Evolutionary conservation across 2,888 invertebrate genomes (phyloP).

Genomic region (Drosophila limbata): DNA sequence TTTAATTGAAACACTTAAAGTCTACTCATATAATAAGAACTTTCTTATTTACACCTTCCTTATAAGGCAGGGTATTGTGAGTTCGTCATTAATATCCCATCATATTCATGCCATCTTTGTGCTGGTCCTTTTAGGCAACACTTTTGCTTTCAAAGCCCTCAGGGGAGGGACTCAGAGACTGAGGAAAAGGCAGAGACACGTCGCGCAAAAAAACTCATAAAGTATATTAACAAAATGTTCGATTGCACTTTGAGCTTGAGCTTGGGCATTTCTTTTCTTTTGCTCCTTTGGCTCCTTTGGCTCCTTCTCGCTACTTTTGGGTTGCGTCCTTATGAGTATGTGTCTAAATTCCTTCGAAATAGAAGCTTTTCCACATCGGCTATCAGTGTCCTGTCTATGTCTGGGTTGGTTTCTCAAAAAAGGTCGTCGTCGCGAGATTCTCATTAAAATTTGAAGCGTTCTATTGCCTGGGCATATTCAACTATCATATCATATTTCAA

Average conservation of each 20-base stretch:
- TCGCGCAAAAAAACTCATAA: slow-evolving; percentile 73
- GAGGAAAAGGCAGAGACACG: slow-evolving; percentile 53
- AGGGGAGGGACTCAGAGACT: slow-evolving; percentile 13
- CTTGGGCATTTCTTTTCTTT: slow-evolving; percentile 49
- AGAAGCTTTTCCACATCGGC: slow-evolving; percentile 3
- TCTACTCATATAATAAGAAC: not conserved
- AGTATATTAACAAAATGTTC: slow-evolving; percentile 77
- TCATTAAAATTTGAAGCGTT: slow-evolving; percentile 60
- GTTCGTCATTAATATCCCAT: not conserved
- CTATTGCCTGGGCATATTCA: slow-evolving; percentile 14
- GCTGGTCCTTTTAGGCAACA: slow-evolving; percentile 28
- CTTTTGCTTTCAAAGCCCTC: slow-evolving; percentile 50
- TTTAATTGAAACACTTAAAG: not conserved
- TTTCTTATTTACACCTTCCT: not conserved
- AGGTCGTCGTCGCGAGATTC: slow-evolving; percentile 49
- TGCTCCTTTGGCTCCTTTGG: slow-evolving; percentile 30
- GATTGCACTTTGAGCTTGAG: slow-evolving; percentile 75
- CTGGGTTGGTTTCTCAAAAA: slow-evolving; percentile 29
- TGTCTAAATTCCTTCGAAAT: slow-evolving; percentile 26
- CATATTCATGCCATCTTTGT: not conserved
- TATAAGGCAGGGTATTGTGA: not conserved
- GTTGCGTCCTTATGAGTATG: slow-evolving; percentile 7
- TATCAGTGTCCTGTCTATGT: slow-evolving; percentile 53
- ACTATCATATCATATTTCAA: slow-evolving; percentile 50
- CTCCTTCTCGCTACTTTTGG: slow-evolving; percentile 15